These are phyloP conservation scores for Dorcus parallelipipedus DNA, from an alignment of 2,888 invertebrate species.

Conservation along the genomic window DNA sequence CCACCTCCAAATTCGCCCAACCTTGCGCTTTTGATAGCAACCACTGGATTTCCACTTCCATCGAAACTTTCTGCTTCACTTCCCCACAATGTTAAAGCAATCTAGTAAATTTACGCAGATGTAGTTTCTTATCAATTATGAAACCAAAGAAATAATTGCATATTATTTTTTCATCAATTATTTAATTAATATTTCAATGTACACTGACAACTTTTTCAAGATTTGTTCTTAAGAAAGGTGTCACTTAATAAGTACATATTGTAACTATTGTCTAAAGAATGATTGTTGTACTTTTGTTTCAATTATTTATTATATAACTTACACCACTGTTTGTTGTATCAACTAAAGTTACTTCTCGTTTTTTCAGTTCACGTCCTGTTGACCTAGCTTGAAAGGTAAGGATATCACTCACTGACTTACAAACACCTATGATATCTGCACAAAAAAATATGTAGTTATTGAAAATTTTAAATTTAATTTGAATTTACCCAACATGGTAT, in stretches of 20 bases:
- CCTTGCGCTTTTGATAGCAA: conserved; percentile 81
- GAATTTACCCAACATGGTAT: conserved; percentile 69
- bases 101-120: conserved; percentile 45
- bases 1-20: conserved; percentile 86
- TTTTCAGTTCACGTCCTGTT: conserved; percentile 80
- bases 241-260: not conserved
- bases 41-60: conserved; percentile 70
- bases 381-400: conserved; percentile 68
- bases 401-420: conserved; percentile 69
- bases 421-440: conserved; percentile 86
- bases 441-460: conserved; percentile 22
- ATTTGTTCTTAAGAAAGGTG: too few species aligned
- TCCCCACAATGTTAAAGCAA: conserved; percentile 89
- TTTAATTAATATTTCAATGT: not conserved
- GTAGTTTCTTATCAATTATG: not conserved
- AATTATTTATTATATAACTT: conserved; percentile 26
- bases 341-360: conserved; percentile 82
- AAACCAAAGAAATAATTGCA: not conserved
- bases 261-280: too few species aligned
- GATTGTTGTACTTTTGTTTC: not conserved
- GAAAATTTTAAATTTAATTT: too few species aligned
- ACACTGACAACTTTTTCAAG: too few species aligned
- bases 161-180: not conserved
- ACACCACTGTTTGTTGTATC: conserved; percentile 79
- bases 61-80: conserved; percentile 83